These are phyloP conservation scores for Sceloporus undulatus DNA, from an alignment of 2,113 vertebrate genomes.

Conservation along the genomic window DNA sequence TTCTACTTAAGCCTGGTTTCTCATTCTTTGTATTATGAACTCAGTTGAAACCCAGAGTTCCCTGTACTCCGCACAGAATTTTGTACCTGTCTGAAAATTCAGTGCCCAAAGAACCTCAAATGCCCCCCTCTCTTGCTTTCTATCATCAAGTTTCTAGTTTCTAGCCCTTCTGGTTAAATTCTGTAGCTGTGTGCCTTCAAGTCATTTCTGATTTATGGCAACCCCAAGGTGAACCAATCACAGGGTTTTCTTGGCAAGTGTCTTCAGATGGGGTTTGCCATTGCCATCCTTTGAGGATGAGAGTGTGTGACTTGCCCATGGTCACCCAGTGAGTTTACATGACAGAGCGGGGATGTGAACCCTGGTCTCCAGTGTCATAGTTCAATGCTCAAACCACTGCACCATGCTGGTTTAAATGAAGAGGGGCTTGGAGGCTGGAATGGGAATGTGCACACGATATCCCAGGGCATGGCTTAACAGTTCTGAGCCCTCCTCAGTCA, in stretches of 20 bases:
- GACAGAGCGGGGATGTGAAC: too few relatives aligned
- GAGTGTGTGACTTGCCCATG: too few relatives aligned
- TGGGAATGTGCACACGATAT: not conserved
- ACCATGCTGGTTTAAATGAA: not conserved
- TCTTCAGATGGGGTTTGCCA: too few relatives aligned
- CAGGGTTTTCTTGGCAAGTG: too few relatives aligned
- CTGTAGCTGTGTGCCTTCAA: too few relatives aligned
- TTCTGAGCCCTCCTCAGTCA: not conserved
- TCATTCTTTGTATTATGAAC: not conserved
- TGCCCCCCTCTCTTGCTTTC: not conserved
- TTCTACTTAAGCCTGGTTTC: not conserved
- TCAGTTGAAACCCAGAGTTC: not conserved
- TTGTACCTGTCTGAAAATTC: not conserved
- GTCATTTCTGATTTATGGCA: too few relatives aligned
- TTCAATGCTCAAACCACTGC: too few relatives aligned
- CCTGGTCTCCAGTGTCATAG: too few relatives aligned
- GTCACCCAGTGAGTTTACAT: too few relatives aligned
- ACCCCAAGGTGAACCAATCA: too few relatives aligned
- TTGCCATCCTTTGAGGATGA: too few relatives aligned
- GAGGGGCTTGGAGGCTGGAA: not conserved
- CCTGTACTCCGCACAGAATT: not conserved
- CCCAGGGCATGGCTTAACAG: not conserved
- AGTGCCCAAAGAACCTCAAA: not conserved
- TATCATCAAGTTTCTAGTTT: not conserved
- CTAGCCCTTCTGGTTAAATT: not conserved